phyloP scores from a whole-genome alignment of 2,113 vertebrate species.

The Amia ocellicauda region DNA sequence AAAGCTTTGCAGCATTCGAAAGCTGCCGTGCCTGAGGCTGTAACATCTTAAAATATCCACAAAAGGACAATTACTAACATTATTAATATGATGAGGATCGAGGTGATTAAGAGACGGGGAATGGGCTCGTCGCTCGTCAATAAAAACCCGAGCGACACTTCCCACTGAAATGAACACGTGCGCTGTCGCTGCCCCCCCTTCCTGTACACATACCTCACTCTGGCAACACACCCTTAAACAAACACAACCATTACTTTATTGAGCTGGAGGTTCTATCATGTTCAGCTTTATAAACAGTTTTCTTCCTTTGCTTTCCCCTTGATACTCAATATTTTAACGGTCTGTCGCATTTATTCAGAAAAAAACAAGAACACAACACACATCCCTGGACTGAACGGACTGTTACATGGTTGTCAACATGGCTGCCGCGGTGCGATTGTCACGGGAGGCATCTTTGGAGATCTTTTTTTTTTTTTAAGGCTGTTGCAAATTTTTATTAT shows the following conservation, averaged over 20 bases:
- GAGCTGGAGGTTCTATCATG: too few relatives aligned
- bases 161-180: too few relatives aligned
- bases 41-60: constrained; percentile 47
- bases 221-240: not conserved
- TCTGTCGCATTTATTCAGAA: constrained; percentile 31
- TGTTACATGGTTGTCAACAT: constrained; percentile 57
- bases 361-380: constrained; percentile 29
- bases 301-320: too few relatives aligned
- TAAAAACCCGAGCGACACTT: not conserved
- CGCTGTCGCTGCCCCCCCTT: too few relatives aligned
- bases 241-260: not conserved
- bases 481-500: constrained; percentile 41
- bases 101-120: not conserved
- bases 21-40: constrained; percentile 24
- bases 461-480: constrained; percentile 23
- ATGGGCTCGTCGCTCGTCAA: not conserved
- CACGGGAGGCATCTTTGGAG: constrained; percentile 34
- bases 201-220: too few relatives aligned
- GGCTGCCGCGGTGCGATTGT: constrained; percentile 54
- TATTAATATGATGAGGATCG: not conserved
- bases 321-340: too few relatives aligned
- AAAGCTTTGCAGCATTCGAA: constrained; percentile 48
- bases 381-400: constrained; percentile 27
- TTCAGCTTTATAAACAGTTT: too few relatives aligned
- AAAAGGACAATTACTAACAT: constrained; percentile 16